phyloP scores from a whole-genome alignment of 2,797 vertebrate genomes.

The Lemur catta region DNA sequence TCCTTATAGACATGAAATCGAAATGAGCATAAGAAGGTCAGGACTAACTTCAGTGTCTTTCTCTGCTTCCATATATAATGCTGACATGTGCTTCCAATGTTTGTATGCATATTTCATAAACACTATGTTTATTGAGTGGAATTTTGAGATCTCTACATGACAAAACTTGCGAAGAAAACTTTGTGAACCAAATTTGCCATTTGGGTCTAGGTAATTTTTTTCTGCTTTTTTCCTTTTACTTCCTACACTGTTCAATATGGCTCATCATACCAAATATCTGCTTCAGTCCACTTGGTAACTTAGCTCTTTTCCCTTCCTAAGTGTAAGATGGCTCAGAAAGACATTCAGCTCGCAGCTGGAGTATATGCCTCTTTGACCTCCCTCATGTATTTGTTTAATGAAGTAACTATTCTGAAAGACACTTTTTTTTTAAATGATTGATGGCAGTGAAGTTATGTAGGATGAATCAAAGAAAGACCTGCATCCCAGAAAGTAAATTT shows the following conservation, averaged over 20 bases:
- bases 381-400: not conserved
- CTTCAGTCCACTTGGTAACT: not conserved
- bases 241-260: not conserved
- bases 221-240: not conserved
- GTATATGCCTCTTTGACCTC: not conserved
- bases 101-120: not conserved
- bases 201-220: not conserved
- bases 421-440: constrained; percentile 39
- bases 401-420: constrained; percentile 11
- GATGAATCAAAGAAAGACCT: not conserved
- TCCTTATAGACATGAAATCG: not conserved
- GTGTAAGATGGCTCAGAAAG: not conserved
- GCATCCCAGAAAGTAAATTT: constrained; percentile 19
- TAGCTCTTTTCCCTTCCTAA: not conserved
- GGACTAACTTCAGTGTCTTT: not conserved
- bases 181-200: not conserved
- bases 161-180: constrained; percentile 36
- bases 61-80: not conserved
- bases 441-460: not conserved
- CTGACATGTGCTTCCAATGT: not conserved
- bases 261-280: not conserved
- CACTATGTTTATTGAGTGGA: not conserved
- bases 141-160: not conserved
- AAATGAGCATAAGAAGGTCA: not conserved
- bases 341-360: not conserved